Base-by-base conservation (phyloP, 2,797 vertebrate genomes). In the Chelidonichthys spinosus region DNA sequence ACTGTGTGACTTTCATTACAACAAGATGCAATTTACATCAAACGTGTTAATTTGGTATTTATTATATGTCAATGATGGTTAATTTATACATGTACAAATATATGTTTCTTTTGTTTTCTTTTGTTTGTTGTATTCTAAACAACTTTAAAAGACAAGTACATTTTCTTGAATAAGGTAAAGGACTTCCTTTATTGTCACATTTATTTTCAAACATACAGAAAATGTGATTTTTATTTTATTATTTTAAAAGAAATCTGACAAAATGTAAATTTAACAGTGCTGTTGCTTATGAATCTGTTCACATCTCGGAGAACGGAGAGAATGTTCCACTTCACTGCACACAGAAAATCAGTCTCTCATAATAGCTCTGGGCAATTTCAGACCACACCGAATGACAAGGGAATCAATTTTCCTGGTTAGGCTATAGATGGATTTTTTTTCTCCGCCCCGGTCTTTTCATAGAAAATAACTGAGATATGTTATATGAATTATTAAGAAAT, bases 381-480 rank as follows among this genome's bases (percentile, higher is more conserved):
- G 93, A 92, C 93, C 92, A 90, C 92, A 92, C 88, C 73, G 91
- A 90, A 91, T 87, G 85, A 92, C 91, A 90, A 93, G 90, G 88
- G 93, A 95, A 93, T 93, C 93, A 92, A 92, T 94, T 92, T 92
- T 83, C 88, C 90, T 90, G 91, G 90, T 93, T 94, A 93, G 90
- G 90, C 93, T 94, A 92, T 87, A 89, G 90, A 93, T 93, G 89
- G 91, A 91, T 92, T 92, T 89, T 87, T 92, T 92, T 89, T 87
- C 72, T 76, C 79, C 37, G 6, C 69, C 63, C 25, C 15, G 40
- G 47, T 75, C 76, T 85, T 91, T 83, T 87, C 72, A 85, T 84
- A 72, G 81, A 81, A 88, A 91, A 89, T 90, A 89, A 88, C 78
- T 88, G 81, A 83, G 78, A 90, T 84, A 81, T 85, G 76, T 86